Percentiles rank a stretch among this genome's conserved stretches.
Conservation (phyloP, 2,888 invertebrate genomes). For the Hofmannophila pseudospretella region DNA sequence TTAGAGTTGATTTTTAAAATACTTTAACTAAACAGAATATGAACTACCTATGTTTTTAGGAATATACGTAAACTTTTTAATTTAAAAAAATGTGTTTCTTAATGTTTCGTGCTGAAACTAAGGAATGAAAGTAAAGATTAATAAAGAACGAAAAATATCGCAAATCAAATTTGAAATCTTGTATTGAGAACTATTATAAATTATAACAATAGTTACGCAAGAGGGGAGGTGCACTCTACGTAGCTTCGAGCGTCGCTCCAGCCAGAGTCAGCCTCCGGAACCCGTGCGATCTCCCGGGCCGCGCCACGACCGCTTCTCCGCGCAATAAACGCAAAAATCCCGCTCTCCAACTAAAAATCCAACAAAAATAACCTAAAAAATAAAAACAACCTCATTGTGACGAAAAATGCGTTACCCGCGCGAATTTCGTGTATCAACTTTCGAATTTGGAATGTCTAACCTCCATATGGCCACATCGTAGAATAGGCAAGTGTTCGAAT, state of each 20-base stretch:
- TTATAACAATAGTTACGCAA: constrained; percentile 70
- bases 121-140: no score
- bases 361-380: constrained; percentile 28
- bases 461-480: constrained; percentile 8
- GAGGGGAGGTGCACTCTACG: constrained; percentile 61
- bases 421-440: constrained; percentile 25
- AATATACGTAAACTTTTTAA: no score
- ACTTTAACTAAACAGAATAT: no score
- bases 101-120: no score
- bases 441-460: constrained; percentile 38
- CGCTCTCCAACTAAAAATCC: constrained; percentile 18
- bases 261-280: constrained; percentile 64
- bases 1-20: no score
- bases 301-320: constrained; percentile 14
- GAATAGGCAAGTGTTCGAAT: no score
- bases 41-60: no score
- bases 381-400: constrained; percentile 18
- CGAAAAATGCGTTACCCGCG: constrained; percentile 23
- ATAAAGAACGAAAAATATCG: no score
- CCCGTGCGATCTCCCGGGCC: constrained; percentile 58
- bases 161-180: no score
- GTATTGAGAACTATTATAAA: constrained; percentile 12
- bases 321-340: constrained; percentile 20
- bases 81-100: no score
- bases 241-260: constrained; percentile 56